Evolutionary conservation across 2,113 vertebrate species (phyloP).

Genomic region (Eretmochelys imbricata): DNA sequence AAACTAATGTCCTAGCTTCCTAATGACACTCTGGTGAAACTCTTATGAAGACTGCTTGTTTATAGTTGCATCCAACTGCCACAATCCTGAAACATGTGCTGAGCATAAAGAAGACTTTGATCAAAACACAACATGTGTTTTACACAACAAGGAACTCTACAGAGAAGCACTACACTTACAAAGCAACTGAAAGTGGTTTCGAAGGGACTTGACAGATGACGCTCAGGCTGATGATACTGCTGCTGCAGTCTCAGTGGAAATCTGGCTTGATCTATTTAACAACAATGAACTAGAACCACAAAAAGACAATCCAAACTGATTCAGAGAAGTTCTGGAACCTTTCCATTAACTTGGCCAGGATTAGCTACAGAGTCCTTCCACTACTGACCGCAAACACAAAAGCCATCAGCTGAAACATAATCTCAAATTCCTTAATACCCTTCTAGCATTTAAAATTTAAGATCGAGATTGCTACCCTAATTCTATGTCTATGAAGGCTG

Average conservation of each 20-base stretch:
- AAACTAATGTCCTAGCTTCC: slow-evolving; percentile 33
- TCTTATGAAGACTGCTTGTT: slow-evolving; percentile 32
- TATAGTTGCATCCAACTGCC: slow-evolving; percentile 54
- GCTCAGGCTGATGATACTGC: slow-evolving; percentile 64
- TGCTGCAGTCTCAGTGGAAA: slow-evolving; percentile 65
- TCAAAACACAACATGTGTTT: slow-evolving; percentile 74
- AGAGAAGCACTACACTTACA: slow-evolving; percentile 67
- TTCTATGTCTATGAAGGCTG: neutral
- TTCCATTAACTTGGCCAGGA: neutral
- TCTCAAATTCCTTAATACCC: neutral
- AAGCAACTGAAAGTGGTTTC: slow-evolving; percentile 74
- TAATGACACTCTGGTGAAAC: slow-evolving; percentile 44
- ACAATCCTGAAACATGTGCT: slow-evolving; percentile 55
- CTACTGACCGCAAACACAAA: slow-evolving; percentile 45
- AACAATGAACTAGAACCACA: slow-evolving; percentile 47
- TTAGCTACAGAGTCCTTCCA: neutral
- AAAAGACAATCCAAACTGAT: slow-evolving; percentile 62
- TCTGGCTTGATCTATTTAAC: slow-evolving; percentile 73
- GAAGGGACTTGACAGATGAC: slow-evolving; percentile 74
- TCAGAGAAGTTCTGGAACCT: slow-evolving; percentile 51
- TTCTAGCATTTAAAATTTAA: neutral
- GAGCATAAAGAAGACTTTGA: slow-evolving; percentile 73
- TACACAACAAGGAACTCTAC: slow-evolving; percentile 71
- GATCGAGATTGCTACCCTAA: neutral
- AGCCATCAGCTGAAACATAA: neutral